A percentile compares a stretch with the other conserved stretches of the same genome.
These are phyloP conservation scores for Paramacrobiotus metropolitanus DNA, from an alignment of 1,140 invertebrate species.

Conservation along the genomic window DNA sequence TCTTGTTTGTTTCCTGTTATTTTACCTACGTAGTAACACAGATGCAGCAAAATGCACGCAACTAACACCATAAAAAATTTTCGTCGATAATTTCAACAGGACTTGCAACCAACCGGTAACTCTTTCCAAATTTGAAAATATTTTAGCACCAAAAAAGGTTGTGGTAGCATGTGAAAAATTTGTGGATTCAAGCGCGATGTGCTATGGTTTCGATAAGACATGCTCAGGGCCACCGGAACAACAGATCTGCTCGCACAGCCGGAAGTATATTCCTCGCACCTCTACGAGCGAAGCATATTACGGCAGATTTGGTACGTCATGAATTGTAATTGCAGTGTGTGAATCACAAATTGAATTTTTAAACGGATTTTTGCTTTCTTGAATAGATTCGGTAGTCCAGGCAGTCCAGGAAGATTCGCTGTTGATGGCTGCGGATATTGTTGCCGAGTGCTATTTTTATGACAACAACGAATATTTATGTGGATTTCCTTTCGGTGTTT, in stretches of 20 bases:
- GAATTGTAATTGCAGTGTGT: not conserved
- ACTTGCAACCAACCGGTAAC: too few relatives aligned
- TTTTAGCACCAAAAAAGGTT: not conserved
- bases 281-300: not conserved
- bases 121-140: too few relatives aligned
- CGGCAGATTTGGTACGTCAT: not conserved
- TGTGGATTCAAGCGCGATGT: not conserved
- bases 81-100: too few relatives aligned
- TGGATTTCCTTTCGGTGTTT: not conserved
- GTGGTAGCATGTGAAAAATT: not conserved
- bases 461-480: not conserved
- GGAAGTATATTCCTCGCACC: not conserved
- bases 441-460: not conserved
- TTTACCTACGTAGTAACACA: too few relatives aligned
- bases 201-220: not conserved
- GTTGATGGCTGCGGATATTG: not conserved
- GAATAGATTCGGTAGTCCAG: not conserved
- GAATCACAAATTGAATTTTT: not conserved
- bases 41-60: too few relatives aligned
- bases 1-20: too few relatives aligned
- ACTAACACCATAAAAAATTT: too few relatives aligned
- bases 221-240: not conserved
- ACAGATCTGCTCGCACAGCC: not conserved
- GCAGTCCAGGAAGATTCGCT: not conserved
- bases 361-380: not conserved